These are phyloP conservation scores for Struthio camelus DNA, from an alignment of 2,113 vertebrate genomes.

Conservation along the genomic window DNA sequence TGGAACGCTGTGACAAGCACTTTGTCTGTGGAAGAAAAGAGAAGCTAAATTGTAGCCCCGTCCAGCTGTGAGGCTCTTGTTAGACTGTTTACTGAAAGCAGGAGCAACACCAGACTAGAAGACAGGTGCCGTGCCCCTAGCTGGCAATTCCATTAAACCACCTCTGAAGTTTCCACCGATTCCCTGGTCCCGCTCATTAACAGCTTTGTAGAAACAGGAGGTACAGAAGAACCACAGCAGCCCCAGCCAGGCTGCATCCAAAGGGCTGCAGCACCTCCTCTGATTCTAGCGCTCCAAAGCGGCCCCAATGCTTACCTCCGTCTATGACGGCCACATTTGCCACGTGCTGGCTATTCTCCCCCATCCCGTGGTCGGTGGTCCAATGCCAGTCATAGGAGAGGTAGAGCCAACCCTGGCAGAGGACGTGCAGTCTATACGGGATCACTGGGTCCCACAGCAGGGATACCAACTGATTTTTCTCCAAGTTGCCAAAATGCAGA, in stretches of 20 bases:
- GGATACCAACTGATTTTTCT: constrained; percentile 76
- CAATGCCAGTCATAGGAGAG: constrained; percentile 91
- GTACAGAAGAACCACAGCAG: not conserved
- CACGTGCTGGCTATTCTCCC: constrained; percentile 69
- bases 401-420: constrained; percentile 83
- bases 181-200: fast-evolving
- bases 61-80: not conserved
- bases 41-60: not conserved
- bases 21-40: constrained; percentile 77
- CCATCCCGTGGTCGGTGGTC: constrained; percentile 82
- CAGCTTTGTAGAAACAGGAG: not conserved
- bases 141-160: not conserved
- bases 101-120: not conserved
- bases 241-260: not conserved
- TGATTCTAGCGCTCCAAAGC: not conserved
- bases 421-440: constrained; percentile 80
- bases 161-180: not conserved
- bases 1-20: constrained; percentile 89
- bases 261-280: not conserved
- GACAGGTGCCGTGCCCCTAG: not conserved
- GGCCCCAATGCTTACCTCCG: constrained; percentile 80
- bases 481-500: constrained; percentile 80
- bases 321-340: constrained; percentile 93
- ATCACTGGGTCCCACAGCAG: constrained; percentile 87
- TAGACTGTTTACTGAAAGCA: not conserved